Conservation (phyloP, 2,797 vertebrate species). For the Fringilla coelebs region DNA sequence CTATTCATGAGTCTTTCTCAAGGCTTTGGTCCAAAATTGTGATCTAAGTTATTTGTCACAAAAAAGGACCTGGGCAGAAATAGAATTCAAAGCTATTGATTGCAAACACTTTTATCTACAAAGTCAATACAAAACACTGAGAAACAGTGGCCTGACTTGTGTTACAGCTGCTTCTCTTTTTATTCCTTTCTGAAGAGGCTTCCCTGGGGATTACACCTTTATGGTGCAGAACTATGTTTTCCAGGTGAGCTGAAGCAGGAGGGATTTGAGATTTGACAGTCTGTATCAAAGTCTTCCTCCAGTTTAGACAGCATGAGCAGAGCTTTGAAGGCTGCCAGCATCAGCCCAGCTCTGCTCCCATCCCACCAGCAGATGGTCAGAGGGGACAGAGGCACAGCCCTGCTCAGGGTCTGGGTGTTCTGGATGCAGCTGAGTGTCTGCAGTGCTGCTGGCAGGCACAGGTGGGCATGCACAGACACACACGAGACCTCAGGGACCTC, state of each 20-base stretch:
- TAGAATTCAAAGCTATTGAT: slow-evolving; percentile 28
- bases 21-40: neutral
- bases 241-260: neutral
- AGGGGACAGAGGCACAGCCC: neutral
- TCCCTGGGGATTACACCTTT: neutral
- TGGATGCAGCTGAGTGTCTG: neutral
- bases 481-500: fast-evolving
- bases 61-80: neutral
- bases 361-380: fast-evolving
- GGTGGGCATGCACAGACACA: fast-evolving
- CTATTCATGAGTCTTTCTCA: neutral
- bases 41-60: neutral
- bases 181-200: neutral
- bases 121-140: neutral
- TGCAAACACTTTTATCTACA: neutral
- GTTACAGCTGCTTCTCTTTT: neutral
- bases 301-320: fast-evolving
- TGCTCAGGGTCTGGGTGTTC: neutral
- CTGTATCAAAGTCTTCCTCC: neutral
- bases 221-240: neutral
- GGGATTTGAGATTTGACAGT: neutral
- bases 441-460: neutral
- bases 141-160: neutral
- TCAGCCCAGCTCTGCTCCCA: neutral
- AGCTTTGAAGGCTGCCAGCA: neutral